Evolutionary conservation across 2,113 vertebrate genomes (phyloP), one percentile per base, ranked within the genome.

Genomic region (Pomatorhinus ruficollis): DNA sequence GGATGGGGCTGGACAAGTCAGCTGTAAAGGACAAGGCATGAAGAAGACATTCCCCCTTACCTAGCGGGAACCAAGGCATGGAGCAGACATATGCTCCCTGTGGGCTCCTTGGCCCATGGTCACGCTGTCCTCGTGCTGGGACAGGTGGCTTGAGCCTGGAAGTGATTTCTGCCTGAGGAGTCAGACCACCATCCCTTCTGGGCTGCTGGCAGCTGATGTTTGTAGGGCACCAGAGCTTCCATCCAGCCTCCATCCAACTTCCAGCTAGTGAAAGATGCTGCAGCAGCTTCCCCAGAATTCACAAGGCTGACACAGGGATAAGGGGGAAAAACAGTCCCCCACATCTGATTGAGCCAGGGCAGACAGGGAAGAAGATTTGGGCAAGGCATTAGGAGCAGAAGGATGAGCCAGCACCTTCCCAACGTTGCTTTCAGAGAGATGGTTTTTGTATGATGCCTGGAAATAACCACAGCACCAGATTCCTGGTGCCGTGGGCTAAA

Each of bases 81-180:
- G 88, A 57, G 40, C 3, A 1, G 50, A 49, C 35, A 14, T 1
- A 15, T 1, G 30, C n/a, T 77, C 44, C 1, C 60, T 33, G 37
- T 64, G n/a, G 40, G 15, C 14, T 33, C 54, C 68, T 23, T 6
- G 40, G 63, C 50, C 87, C 2, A 0, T 20, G 53, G n/a, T 15
- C 65, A 40, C 0, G 0, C 17, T 4, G 19, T 68, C 23, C 42
- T 14, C 0, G 0, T 0, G 2, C 65, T 39, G 31, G 56, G 56
- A 76, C 60, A 37, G 35, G 7, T 19, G 3, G 19, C 50, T 23
- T 49, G 60, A 20, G 59, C 54, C 64, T 63, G 83, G 82, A 35
- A 79, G 50, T 12, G 15, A 56, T 30, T 42, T 64, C 49, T 17
- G 37, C 35, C 61, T 17, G 44, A 45, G 39, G n/a, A 53, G 9